Evolutionary conservation across 2,888 invertebrate genomes (phyloP), one percentile per base, ranked within the genome.

Genomic region (Lysandra coridon): DNA sequence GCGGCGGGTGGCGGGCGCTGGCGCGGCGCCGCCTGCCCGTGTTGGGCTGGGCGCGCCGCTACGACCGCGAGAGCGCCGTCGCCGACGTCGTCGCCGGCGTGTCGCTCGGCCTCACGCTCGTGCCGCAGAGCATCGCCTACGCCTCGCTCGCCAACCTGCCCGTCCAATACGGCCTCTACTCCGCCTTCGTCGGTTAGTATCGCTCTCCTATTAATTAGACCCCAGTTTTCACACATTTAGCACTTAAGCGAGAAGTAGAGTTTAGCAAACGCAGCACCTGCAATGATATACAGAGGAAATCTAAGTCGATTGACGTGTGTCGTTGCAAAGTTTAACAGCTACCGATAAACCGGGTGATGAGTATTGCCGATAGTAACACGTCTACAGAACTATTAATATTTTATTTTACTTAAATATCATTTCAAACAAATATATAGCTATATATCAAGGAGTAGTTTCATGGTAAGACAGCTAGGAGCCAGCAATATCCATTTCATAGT

Each of bases 81-180:
- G 96, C 97, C 4, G 99, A 99, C 94, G 86, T 97, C 79, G 97
- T 99, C 83, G 98, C 98, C 17, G 99, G 99, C 62, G 88, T 98
- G 77, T 98, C 99, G 1, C 95, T 99, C 12, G 98, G 98, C 0
- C 93, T 99, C 79, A 99, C 98, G 4, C 97, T 99, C 87, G 98
- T 99, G 85, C 99, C 99, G 5, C 98, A 98, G 92, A 98, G 98
- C 84, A 97, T 99, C 85, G 99, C 98, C 17, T 98, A 98, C 90
- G 98, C 98, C 62, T 95, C 97, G 78, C 94, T 99, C 76, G 98
- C 98, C 14, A 97, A 97, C 76, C 93, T 98, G 79, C 96, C 97
- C 30, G 97, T 98, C 49, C 97, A 98, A 95, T 98, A 98, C 92
- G 99, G 99, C 0, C 95, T 99, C 37, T 99, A 99, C 90, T 98